Conservation (phyloP, 2,113 vertebrate species). For the Piaya cayana region DNA sequence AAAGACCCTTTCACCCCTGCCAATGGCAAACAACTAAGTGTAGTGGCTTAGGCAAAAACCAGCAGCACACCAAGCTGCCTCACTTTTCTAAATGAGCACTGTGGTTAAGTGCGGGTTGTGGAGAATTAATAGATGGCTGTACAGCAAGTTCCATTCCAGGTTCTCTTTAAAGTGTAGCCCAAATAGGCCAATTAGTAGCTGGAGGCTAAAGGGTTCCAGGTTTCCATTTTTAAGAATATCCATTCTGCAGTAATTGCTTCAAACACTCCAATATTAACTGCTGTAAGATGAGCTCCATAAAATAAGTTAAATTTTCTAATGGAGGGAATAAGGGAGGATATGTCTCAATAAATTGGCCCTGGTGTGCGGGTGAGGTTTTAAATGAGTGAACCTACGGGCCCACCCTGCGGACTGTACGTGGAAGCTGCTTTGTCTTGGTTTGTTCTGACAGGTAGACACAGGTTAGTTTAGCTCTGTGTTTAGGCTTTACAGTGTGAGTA, state of each 20-base stretch:
- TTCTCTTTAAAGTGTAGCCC: conserved; percentile 5
- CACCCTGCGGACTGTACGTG: neutral
- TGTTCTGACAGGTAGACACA: neutral
- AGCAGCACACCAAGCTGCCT: neutral
- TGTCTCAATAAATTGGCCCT: neutral
- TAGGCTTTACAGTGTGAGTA: neutral
- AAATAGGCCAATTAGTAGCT: conserved; percentile 40
- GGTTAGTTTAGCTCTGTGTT: neutral
- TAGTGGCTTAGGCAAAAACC: neutral
- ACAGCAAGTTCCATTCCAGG: neutral
- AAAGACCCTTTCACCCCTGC: neutral
- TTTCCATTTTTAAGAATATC: conserved; percentile 39
- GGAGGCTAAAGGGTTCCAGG: conserved; percentile 11
- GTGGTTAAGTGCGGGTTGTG: neutral
- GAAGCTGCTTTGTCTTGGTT: neutral
- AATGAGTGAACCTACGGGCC: neutral
- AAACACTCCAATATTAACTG: neutral
- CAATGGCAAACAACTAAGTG: neutral
- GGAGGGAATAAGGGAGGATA: neutral
- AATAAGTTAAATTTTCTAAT: neutral
- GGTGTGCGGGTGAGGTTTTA: neutral
- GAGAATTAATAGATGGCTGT: conserved; percentile 12
- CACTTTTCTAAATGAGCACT: neutral
- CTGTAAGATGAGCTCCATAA: neutral
- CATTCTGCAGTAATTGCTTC: conserved; percentile 14